Base-by-base conservation (phyloP, 2,888 invertebrate genomes). In the Antitype chi region DNA sequence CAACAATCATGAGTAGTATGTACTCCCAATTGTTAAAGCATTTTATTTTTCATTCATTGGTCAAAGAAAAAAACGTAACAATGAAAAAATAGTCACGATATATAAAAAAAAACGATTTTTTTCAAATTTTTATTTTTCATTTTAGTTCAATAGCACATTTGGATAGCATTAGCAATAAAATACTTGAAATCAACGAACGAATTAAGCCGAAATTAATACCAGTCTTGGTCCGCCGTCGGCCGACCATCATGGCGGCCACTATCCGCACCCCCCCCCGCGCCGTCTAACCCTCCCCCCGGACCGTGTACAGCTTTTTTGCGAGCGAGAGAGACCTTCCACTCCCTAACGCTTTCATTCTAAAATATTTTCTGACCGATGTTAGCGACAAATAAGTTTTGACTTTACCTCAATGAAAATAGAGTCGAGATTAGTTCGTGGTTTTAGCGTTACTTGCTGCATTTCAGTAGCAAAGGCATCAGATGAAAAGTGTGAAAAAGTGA, bases 401-500 rank as follows among this genome's bases (percentile, higher is more conserved):
- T 78, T 78, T 92, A 89, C 0, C 0, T 0, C 0, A 0, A 0
- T 0, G 0, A 0, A 0, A 0, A 68, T 89, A 94, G 70, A 82
- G 89, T 89, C 55, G 3, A 85, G 80, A 84, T 91, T 92, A 0
- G 38, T 28, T 67, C 81, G 78, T 0, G 2, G 2, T 4, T 9
- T 55, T 4, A 3, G 0, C 0, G 53, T 72, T 60, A 84, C 38
- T 86, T 93, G 73, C 62, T 81, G 52, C 93, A 20, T 90, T 94
- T 76, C 59, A 68, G 8, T 83, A 70, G 70, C 89, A 84, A 63
- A 80, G 32, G n/a, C 72, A 80, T 86, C 85, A 91, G 88, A 94
- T 95, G 96, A 96, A 96, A 96, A 96, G 96, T 96, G 96, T 95
- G 95, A 96, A 96, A 96, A 96, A 96, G 93, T 93, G 96, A 96